Evolutionary conservation across 2,797 vertebrate species (phyloP), one percentile per base, ranked within the genome.

Genomic region (Phaenicophaeus curvirostris): DNA sequence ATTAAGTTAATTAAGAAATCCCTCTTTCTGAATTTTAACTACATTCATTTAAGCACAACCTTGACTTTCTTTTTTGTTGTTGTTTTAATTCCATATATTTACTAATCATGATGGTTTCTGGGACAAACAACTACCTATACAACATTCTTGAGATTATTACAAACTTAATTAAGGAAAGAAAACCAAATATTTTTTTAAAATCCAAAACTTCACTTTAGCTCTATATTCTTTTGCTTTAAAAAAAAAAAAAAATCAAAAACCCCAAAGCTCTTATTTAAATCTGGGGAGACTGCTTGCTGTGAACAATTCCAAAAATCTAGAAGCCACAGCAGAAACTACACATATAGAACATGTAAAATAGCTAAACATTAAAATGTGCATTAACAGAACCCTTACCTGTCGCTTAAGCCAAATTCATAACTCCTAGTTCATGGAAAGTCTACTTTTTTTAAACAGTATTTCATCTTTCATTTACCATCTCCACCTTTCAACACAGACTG

Each of bases 1-100:
- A 99, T 99, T 99, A 99, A 98, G 98, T 99, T 99, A 99, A 99
- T 99, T 99, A 99, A 98, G 97, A 96, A 96, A 98, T 97, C 98
- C 98, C 98, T 98, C 97, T 98, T 98, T 98, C 98, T 98, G 98
- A 98, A 98, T 98, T 98, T 98, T 98, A 99, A 98, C 98, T 97
- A 98, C 86, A 39, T 96, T 98, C 95, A 95, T 97, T 97, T 96
- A 97, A 97, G 95, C 95, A 96, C 95, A 97, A 97, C 96, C 97
- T 97, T 97, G 94, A 92, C 96, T 96, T 89, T 30, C 42, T 51
- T 96, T 93, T 83, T 96, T n/a, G n/a, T n/a, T n/a, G n/a, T n/a
- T n/a, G n/a, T 89, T 94, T 93, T 82, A 15, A 96, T 97, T 96
- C 90, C 81, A 94, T 94, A 89, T 96, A 96, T 97, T 97, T 96